Percentiles rank a stretch among this genome's conserved stretches.
These are phyloP conservation scores for Margarornis squamiger DNA, from an alignment of 2,797 vertebrate species.

Conservation along the genomic window DNA sequence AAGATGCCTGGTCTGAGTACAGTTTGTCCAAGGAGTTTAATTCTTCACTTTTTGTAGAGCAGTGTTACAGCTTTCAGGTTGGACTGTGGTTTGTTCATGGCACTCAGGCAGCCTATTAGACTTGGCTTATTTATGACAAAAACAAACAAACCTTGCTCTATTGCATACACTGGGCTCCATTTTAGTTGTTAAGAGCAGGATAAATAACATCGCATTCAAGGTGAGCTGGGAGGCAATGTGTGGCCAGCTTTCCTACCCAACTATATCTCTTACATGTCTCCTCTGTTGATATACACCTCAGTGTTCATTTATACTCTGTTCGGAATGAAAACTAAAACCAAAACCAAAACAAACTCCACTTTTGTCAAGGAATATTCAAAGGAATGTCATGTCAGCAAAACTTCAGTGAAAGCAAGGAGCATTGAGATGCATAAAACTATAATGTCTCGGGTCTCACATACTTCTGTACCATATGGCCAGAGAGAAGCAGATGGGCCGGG, in stretches of 20 bases:
- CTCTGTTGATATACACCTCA: not conserved
- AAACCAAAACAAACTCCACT: not conserved
- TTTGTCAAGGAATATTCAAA: slow-evolving; percentile 35
- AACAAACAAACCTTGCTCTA: not conserved
- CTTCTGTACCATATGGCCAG: slow-evolving; percentile 68
- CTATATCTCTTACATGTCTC: not conserved
- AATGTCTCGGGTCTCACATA: slow-evolving; percentile 42
- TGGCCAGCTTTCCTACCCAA: not conserved
- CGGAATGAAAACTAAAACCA: slow-evolving; percentile 13
- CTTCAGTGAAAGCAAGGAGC: slow-evolving; percentile 44
- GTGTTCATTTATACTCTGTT: not conserved
- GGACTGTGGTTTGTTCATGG: not conserved
- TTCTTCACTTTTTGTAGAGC: not conserved
- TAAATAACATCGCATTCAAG: not conserved
- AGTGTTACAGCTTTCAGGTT: not conserved
- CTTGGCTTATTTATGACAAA: not conserved
- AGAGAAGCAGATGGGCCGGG: slow-evolving; percentile 79
- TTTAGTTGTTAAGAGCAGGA: not conserved
- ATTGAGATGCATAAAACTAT: slow-evolving; percentile 61
- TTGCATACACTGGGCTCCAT: not conserved
- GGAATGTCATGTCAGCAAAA: slow-evolving; percentile 31
- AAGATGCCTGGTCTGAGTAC: not conserved
- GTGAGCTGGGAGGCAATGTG: not conserved
- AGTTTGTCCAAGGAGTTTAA: not conserved
- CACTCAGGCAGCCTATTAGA: not conserved